A percentile compares a stretch with the other conserved stretches of the same genome.
These are phyloP conservation scores for Platorchestia sp. DNA, from an alignment of 1,140 invertebrate species.

Conservation along the genomic window DNA sequence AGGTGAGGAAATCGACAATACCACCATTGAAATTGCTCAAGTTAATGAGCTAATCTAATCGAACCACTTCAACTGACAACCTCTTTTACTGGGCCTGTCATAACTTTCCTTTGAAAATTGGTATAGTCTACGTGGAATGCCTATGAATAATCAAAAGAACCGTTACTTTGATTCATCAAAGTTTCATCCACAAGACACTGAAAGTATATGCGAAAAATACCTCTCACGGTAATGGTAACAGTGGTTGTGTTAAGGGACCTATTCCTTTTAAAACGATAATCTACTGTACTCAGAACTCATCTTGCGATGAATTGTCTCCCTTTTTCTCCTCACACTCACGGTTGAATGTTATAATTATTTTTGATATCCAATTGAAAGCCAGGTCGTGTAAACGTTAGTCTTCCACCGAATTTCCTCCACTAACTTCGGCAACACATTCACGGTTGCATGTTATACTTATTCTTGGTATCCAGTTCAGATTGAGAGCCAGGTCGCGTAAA, in stretches of 20 bases:
- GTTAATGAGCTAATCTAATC: background rate
- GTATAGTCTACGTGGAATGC: background rate
- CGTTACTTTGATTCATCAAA: background rate
- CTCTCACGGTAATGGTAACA: background rate
- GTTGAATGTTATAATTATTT: background rate
- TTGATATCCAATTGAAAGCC: background rate
- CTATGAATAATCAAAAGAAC: background rate
- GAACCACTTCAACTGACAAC: background rate
- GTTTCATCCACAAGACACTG: background rate
- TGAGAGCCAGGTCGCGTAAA: background rate
- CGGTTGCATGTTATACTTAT: background rate
- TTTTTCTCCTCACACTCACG: background rate
- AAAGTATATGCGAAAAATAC: background rate
- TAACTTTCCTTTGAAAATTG: background rate
- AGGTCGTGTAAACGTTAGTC: background rate
- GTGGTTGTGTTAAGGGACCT: background rate
- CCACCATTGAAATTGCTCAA: background rate
- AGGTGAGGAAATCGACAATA: background rate
- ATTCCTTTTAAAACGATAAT: background rate
- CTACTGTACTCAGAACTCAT: background rate
- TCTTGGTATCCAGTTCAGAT: background rate
- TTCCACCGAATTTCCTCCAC: background rate
- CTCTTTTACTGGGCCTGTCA: background rate
- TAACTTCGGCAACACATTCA: background rate
- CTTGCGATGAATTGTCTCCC: too few species aligned